Conservation (phyloP, 2,797 vertebrate genomes). For the Morus bassanus region DNA sequence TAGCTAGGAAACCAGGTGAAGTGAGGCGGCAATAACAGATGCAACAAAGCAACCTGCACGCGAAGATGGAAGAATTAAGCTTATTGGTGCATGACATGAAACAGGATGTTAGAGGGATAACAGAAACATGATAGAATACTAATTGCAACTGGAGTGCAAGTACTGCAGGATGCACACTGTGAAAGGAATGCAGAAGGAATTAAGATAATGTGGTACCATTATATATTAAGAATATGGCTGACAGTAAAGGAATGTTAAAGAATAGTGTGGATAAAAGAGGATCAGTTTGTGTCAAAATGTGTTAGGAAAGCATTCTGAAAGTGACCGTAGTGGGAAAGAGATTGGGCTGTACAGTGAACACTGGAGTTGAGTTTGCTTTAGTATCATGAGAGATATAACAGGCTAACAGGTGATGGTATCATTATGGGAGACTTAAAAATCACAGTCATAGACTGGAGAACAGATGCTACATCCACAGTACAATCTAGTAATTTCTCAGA, state of each 20-base stretch:
- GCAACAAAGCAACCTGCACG: not conserved
- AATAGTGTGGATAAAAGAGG: not conserved
- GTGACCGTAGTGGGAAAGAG: not conserved
- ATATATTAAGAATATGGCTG: not conserved
- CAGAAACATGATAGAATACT: not conserved
- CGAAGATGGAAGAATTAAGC: not conserved
- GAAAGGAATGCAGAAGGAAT: not conserved
- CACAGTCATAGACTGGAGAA: not conserved
- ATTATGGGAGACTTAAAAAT: not conserved
- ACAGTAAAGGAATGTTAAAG: not conserved
- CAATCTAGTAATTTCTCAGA: not conserved
- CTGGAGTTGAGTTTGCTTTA: not conserved
- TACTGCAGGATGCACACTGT: not conserved
- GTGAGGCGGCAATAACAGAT: not conserved
- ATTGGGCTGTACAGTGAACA: not conserved
- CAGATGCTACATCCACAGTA: not conserved
- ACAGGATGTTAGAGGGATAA: not conserved
- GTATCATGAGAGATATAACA: not conserved
- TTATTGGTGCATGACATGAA: not conserved
- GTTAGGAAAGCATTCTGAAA: not conserved
- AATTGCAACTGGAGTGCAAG: not conserved
- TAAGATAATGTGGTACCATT: not conserved
- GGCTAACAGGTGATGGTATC: not conserved
- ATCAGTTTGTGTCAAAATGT: not conserved
- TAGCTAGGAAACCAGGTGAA: not conserved